A percentile compares a stretch with the other conserved stretches of the same genome.
Conservation (phyloP, 2,113 vertebrate genomes). For the Poecilia latipinna region DNA sequence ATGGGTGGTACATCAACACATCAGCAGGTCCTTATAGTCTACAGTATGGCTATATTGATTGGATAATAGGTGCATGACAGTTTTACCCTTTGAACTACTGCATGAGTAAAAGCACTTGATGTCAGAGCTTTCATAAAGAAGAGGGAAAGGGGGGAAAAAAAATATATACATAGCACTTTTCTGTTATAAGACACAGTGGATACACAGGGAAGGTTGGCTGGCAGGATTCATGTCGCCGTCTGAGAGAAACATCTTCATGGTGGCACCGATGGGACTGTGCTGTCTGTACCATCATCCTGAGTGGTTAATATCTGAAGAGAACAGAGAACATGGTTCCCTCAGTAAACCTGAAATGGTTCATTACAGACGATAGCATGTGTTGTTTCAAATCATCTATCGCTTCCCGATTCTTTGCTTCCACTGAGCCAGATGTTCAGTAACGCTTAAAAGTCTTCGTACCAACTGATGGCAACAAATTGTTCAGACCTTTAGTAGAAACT, state of each 20-base stretch:
- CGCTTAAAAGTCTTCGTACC: too few relatives aligned
- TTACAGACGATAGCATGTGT: neutral
- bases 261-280: constrained; percentile 10
- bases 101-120: constrained; percentile 48
- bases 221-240: constrained; percentile 35
- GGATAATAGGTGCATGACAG: constrained; percentile 28
- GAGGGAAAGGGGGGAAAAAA: constrained; percentile 6
- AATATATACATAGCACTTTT: constrained; percentile 36
- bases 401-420: too few relatives aligned
- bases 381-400: too few relatives aligned
- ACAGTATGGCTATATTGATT: constrained; percentile 34
- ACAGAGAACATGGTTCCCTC: constrained; percentile 24
- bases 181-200: constrained; percentile 42
- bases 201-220: constrained; percentile 27
- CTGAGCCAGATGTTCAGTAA: too few relatives aligned
- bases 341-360: constrained; percentile 5
- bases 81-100: constrained; percentile 29
- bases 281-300: constrained; percentile 2
- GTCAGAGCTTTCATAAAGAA: constrained; percentile 10
- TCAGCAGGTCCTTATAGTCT: constrained; percentile 20
- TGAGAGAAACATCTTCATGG: constrained; percentile 26
- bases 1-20: neutral
- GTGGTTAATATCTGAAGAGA: constrained; percentile 67
- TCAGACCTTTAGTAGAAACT: too few relatives aligned
- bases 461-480: too few relatives aligned